Percentiles rank a stretch among this genome's conserved stretches.
Evolutionary conservation across 2,888 invertebrate species (phyloP).

Genomic region (Eupithecia subfuscata): DNA sequence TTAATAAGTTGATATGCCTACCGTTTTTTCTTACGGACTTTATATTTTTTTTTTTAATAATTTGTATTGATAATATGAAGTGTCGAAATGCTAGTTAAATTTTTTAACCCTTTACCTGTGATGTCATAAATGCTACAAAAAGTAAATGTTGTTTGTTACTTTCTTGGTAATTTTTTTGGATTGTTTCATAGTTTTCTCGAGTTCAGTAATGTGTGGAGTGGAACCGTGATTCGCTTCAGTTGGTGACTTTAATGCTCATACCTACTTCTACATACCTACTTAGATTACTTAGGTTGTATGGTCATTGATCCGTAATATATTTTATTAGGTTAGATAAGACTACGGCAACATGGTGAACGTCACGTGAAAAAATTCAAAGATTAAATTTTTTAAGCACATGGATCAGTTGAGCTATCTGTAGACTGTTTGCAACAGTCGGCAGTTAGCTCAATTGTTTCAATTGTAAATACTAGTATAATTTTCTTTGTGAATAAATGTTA

Average conservation of each 20-base stretch:
- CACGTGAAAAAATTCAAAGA: too few species aligned
- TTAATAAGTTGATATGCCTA: too few species aligned
- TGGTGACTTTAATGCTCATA: not conserved
- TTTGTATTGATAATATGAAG: not conserved
- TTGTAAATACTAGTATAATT: too few species aligned
- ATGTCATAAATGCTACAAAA: not conserved
- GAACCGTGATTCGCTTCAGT: not conserved
- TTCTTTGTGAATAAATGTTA: too few species aligned
- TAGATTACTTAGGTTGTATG: too few species aligned
- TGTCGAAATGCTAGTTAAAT: not conserved
- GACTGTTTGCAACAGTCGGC: too few species aligned
- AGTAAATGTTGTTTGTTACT: not conserved
- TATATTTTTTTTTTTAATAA: not conserved
- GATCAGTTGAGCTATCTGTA: too few species aligned
- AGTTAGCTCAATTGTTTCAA: too few species aligned
- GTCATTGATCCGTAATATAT: constrained; percentile 4
- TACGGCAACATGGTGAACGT: too few species aligned
- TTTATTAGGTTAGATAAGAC: too few species aligned
- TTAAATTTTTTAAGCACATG: too few species aligned
- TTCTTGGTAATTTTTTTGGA: not conserved
- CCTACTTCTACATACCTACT: not conserved
- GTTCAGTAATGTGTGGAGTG: not conserved
- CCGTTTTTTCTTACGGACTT: too few species aligned
- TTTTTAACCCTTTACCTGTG: not conserved
- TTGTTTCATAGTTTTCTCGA: not conserved